phyloP scores from a whole-genome alignment of 2,113 vertebrate species.

The Chaenocephalus aceratus region DNA sequence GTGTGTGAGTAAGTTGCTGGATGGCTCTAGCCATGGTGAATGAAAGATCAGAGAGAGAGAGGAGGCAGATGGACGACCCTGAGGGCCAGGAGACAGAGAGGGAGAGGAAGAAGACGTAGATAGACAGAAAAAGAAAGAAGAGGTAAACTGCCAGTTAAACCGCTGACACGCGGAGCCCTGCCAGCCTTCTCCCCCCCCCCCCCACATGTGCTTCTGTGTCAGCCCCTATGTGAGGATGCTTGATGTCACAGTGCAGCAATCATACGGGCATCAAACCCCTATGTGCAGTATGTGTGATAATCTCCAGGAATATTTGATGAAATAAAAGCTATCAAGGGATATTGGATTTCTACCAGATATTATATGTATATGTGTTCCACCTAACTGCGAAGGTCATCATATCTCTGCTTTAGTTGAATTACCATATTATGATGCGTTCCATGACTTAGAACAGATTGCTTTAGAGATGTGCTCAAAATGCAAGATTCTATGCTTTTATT shows the following conservation, averaged over 20 bases:
- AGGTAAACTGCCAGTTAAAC: slow-evolving; percentile 70
- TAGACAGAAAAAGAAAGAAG: slow-evolving; percentile 32
- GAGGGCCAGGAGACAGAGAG: slow-evolving; percentile 74
- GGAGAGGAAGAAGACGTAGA: slow-evolving; percentile 23
- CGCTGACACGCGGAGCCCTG: slow-evolving; percentile 63
- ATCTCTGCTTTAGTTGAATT: no score
- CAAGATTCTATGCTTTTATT: no score
- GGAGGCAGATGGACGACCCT: slow-evolving; percentile 83
- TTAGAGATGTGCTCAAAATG: no score
- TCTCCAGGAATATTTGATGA: not conserved
- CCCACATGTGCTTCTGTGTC: slow-evolving; percentile 29
- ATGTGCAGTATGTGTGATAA: not conserved
- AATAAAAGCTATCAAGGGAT: no score
- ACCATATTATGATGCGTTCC: no score
- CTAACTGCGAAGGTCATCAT: no score
- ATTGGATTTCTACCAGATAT: no score
- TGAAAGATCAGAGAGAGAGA: slow-evolving; percentile 81
- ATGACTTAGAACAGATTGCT: no score
- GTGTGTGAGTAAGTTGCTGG: slow-evolving; percentile 48
- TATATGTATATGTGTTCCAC: no score
- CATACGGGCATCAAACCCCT: not conserved
- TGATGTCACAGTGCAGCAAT: slow-evolving; percentile 32
- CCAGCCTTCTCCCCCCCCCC: slow-evolving; percentile 50
- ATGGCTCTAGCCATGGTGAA: slow-evolving; percentile 82
- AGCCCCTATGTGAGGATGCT: slow-evolving; percentile 31